Conservation (phyloP, 2,888 invertebrate species). For the Dolichopus griseipennis region DNA sequence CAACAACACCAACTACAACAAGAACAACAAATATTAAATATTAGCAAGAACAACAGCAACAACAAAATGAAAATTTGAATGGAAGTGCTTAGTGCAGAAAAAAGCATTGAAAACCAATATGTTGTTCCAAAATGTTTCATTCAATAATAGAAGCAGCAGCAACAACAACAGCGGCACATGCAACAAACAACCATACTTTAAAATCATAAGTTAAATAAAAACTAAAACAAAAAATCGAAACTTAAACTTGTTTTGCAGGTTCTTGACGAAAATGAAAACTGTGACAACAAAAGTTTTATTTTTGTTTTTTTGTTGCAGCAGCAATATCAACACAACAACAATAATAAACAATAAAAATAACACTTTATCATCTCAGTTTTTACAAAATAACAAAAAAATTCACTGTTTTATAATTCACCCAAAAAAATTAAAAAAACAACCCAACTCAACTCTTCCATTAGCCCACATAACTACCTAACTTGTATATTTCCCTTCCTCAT, state of each 20-base stretch:
- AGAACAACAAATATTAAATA: background rate
- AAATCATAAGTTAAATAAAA: background rate
- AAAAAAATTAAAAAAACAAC: no score
- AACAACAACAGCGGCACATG: no score
- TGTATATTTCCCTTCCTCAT: no score
- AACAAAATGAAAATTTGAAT: background rate
- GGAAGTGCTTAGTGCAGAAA: background rate
- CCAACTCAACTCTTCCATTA: background rate
- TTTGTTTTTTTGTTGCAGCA: background rate
- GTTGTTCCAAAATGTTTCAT: no score
- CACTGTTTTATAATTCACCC: background rate
- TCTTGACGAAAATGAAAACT: constrained; percentile 3
- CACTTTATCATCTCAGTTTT: background rate
- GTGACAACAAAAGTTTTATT: background rate
- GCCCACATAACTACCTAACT: background rate
- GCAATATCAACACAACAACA: background rate
- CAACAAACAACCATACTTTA: no score
- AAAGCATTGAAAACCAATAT: background rate
- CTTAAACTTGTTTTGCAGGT: background rate
- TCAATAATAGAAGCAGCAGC: no score
- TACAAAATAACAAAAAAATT: no score
- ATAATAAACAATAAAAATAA: background rate
- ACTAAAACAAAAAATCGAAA: background rate
- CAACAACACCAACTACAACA: background rate
- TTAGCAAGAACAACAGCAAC: background rate